phyloP scores from a whole-genome alignment of 2,797 vertebrate species.

The Geotrypetes seraphini region DNA sequence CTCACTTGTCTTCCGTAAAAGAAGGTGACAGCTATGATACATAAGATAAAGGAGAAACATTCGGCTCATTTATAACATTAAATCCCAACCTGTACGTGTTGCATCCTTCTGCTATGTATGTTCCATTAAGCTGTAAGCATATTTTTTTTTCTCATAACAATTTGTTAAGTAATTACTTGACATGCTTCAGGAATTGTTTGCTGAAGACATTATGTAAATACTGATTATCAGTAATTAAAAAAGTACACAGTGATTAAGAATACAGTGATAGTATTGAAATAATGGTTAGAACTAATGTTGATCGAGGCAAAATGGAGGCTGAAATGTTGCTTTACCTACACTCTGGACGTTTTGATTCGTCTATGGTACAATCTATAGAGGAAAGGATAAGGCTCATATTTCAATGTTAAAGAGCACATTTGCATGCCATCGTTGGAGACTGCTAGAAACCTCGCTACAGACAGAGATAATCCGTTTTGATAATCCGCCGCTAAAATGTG shows the following conservation, averaged over 20 bases:
- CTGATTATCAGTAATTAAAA: slow-evolving; percentile 78
- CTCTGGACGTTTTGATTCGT: too few species aligned
- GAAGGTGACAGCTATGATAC: neutral
- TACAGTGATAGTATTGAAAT: slow-evolving; percentile 51
- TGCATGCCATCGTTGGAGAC: too few species aligned
- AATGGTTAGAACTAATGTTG: slow-evolving; percentile 45
- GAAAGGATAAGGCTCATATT: too few species aligned
- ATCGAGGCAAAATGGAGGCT: slow-evolving; percentile 23
- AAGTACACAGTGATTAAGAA: slow-evolving; percentile 51
- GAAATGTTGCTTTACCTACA: too few species aligned
- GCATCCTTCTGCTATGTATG: slow-evolving; percentile 5
- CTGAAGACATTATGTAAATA: slow-evolving; percentile 74
- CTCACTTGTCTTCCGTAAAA: too few species aligned
- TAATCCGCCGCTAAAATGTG: too few species aligned
- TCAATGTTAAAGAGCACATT: too few species aligned
- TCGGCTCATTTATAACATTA: slow-evolving; percentile 8
- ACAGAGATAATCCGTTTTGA: too few species aligned
- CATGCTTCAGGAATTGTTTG: slow-evolving; percentile 61
- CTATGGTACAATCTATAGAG: too few species aligned
- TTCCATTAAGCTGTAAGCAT: slow-evolving; percentile 25
- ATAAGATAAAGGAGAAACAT: neutral
- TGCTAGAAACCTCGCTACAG: too few species aligned
- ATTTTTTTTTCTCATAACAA: slow-evolving; percentile 48
- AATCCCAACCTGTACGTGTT: slow-evolving; percentile 14
- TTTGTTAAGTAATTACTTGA: slow-evolving; percentile 75